Base-by-base conservation (phyloP, 2,113 vertebrate genomes). In the Dermatemys mawii region DNA sequence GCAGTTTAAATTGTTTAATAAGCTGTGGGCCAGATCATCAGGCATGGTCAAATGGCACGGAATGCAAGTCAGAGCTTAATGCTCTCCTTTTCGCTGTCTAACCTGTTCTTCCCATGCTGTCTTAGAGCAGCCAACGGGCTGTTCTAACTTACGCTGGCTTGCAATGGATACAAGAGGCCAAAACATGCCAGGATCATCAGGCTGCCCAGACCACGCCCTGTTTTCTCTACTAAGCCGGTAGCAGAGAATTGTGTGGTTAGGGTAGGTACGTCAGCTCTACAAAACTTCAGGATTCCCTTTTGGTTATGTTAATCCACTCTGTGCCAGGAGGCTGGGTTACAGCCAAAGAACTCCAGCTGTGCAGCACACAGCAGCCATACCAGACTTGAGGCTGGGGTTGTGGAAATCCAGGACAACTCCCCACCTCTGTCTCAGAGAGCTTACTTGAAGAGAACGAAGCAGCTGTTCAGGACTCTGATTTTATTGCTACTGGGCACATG, bases 1-100 rank as follows among this genome's bases (percentile, higher is more conserved):
- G 89, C 57, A 1, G 84, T 67, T 86, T 92, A 63, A 90, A 90
- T 84, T 26, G 32, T 87, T 93, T 90, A 92, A 93, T 89, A 82
- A 95, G 88, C 91, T 90, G 86, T 82, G 84, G 96, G 81, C 78
- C 81, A 86, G 93, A 46, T 92, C 70, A 89, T 48, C 75, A 51
- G 70, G 82, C 87, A 90, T 95, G 84, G 78, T 84, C 5, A 1
- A 75, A 26, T 63, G 86, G 90, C 84, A 88, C 12, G 0, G 1
- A 57, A 88, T 83, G 79, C 73, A 78, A 73, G 70, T 93, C 54
- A 85, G 81, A 51, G 21, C 9, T 1, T 63, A 82, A 81, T 88
- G 83, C 84, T 90, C 80, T 93, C 78, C 55, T 90, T 94, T 92
- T 75, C 51, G 16, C 57, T 94, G 53, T 82, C 29, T 35, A 41